phyloP scores from a whole-genome alignment of 2,797 vertebrate species.

The Pachyuromys duprasi region DNA sequence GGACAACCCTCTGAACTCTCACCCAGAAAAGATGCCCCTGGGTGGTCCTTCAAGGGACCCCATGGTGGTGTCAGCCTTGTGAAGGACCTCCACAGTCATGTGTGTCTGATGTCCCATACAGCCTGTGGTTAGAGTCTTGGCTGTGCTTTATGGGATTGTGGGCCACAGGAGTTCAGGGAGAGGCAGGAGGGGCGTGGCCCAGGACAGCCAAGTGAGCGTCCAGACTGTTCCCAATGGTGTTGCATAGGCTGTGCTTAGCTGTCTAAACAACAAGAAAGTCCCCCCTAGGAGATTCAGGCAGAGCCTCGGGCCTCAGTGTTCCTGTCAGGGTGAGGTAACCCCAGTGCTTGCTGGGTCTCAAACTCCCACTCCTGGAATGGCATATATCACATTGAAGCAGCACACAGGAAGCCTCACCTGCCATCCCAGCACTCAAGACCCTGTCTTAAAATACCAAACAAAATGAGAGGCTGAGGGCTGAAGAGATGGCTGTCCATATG shows the following conservation, averaged over 20 bases:
- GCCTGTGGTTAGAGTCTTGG: not conserved
- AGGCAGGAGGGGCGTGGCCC: not conserved
- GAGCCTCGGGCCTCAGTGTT: fast-evolving
- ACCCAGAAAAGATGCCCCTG: no score
- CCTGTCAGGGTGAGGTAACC: not conserved
- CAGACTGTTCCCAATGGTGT: not conserved
- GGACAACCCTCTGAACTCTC: not conserved
- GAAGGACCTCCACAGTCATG: not conserved
- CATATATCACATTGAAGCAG: fast-evolving
- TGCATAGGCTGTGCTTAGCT: fast-evolving
- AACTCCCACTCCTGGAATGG: not conserved
- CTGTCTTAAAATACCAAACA: not conserved
- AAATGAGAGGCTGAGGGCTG: not conserved
- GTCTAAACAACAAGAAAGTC: no score
- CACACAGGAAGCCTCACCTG: not conserved
- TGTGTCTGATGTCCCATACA: not conserved
- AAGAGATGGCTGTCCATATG: not conserved
- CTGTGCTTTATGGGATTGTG: not conserved
- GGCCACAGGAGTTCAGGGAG: not conserved
- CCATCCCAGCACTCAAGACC: not conserved
- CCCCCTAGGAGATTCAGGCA: not conserved
- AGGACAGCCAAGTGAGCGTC: not conserved
- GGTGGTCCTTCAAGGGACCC: not conserved
- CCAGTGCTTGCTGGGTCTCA: not conserved
- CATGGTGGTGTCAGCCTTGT: no score